Base-by-base conservation (phyloP, 2,797 vertebrate species). In the Champsocephalus gunnari region DNA sequence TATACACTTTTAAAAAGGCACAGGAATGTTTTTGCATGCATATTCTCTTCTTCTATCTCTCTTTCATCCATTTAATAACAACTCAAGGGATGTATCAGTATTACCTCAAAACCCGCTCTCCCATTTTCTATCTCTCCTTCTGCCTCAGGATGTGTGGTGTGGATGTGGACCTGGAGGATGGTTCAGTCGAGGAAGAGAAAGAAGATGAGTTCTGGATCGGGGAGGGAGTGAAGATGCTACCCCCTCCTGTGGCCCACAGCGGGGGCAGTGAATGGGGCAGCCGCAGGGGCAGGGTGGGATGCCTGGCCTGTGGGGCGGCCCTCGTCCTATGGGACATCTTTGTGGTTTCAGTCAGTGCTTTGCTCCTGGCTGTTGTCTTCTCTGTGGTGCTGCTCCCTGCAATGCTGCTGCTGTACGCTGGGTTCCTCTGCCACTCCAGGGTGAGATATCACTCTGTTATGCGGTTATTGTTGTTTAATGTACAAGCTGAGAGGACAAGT, bases 351-450 rank as follows among this genome's bases (percentile, higher is more conserved):
- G 77, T 75, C 67, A 80, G 92, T 10, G 55, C 79, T 47, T 28
- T 87, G 69, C 83, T 96, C 32, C 88, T 95, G 83, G 80, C 77
- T 0, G n/a, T 68, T 38, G 89, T 96, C 47, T 95, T 95, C 83
- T 74, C 76, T 9, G 63, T 94, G 69, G 91, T 95, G 60, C 91
- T 96, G 75, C 86, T 94, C 81, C 94, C 94, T 0, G 92, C 95
- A 0, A 49, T 80, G 32, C 81, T 95, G 88, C 92, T 94, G 84
- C 93, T 96, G 49, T 95, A 94, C 3, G 82, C 74, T 0, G 95
- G 95, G 3, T 96, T 95, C 82, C 91, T 95, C 73, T 95, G 95
- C 65, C 95, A 95, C 71, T 93, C 95, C 63, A 92, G 94, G 90
- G 95, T 95, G 83, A 95, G 16, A 12, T 21, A 9, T 49, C 4